These are phyloP conservation scores for Geotrypetes seraphini DNA, from an alignment of 2,797 vertebrate genomes.

Conservation along the genomic window DNA sequence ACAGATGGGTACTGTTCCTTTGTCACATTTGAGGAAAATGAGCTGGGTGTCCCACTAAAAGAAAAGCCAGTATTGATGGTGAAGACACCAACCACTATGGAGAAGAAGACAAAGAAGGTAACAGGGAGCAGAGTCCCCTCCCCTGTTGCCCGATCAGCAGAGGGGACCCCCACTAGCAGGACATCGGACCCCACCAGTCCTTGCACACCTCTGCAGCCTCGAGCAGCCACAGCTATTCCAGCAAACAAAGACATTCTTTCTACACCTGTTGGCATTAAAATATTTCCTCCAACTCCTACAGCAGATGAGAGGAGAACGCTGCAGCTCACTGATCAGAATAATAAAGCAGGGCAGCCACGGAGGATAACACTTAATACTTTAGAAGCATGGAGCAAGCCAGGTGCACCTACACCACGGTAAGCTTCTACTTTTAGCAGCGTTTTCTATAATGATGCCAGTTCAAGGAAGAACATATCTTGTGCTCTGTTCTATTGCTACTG, in stretches of 20 bases:
- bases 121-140: conserved; percentile 42
- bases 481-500: no score
- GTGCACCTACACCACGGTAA: conserved; percentile 68
- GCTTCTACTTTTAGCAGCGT: no score
- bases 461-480: no score
- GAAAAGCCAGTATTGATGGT: conserved; percentile 70
- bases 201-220: background rate
- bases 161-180: conserved; percentile 22
- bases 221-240: background rate
- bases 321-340: conserved; percentile 29
- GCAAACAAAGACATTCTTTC: conserved; percentile 18
- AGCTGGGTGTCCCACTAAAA: conserved; percentile 79
- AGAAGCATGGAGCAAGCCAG: conserved; percentile 77
- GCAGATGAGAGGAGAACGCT: conserved; percentile 57
- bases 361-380: conserved; percentile 84
- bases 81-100: conserved; percentile 48
- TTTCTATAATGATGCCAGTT: no score
- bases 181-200: conserved; percentile 30
- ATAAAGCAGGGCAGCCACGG: conserved; percentile 60
- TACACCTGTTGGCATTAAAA: conserved; percentile 5
- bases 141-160: conserved; percentile 48
- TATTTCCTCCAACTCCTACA: background rate
- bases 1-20: conserved; percentile 97
- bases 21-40: conserved; percentile 78
- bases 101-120: conserved; percentile 77